Evolutionary conservation across 2,797 vertebrate genomes (phyloP), one percentile per base, ranked within the genome.

Genomic region (Urosaurus nigricauda): DNA sequence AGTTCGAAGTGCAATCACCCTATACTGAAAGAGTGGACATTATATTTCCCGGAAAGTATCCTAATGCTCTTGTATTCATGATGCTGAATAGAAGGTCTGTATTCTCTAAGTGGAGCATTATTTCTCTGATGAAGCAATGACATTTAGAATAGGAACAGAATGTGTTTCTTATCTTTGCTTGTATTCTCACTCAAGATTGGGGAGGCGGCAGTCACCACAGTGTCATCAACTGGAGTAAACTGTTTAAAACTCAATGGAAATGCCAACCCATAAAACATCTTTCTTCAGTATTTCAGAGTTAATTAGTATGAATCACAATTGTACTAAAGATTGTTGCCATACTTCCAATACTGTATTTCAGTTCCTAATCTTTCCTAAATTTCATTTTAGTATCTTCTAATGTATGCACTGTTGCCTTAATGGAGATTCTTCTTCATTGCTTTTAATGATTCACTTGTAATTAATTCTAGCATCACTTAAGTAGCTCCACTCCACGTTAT

Each of bases 231-330:
- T 0, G 3, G 71, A 91, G 79, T 65, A 89, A 91, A 92, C 60
- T 83, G 75, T 77, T 82, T 58, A n/a, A 74, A 93, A 87, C 78
- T 1, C 88, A 93, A 93, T 92, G 92, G 92, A 95, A 96, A 96
- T 71, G 88, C 80, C 92, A 94, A 88, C 88, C 91, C 87, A 95
- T 88, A 96, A 95, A 93, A 91, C 79, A 24, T 63, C 83, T 93
- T 95, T 96, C 94, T 95, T 93, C 87, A 87, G 9, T 0, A 0
- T 89, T 93, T 94, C 88, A 91, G 84, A 87, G 89, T 88, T 83
- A 92, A 93, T n/a, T 84, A 91, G 90, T 87, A 88, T 93, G 93
- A 95, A 87, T 95, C 92, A 94, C 5, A 58, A 88, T 85, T 2
- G n/a, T 91, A 85, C 21, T 88, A 89, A 90, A 90, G 87, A 95